These are phyloP conservation scores for Siniperca undulata DNA, from an alignment of 2,797 vertebrate species.

Conservation along the genomic window DNA sequence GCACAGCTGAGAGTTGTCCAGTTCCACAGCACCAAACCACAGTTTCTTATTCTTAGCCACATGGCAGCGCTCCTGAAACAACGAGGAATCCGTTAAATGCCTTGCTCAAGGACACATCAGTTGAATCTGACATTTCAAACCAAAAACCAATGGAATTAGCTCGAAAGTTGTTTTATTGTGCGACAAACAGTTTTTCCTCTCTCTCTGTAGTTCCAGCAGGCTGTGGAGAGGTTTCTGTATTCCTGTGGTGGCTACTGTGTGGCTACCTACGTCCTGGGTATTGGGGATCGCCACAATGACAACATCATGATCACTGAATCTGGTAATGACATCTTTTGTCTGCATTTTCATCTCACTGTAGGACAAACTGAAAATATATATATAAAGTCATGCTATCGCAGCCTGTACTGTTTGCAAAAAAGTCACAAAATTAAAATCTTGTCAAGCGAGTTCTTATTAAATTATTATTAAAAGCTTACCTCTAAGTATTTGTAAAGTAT, in stretches of 20 bases:
- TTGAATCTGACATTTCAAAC: not conserved
- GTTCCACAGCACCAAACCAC: not conserved
- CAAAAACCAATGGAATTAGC: not conserved
- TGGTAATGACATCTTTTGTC: constrained; percentile 81
- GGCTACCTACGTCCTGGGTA: constrained; percentile 97
- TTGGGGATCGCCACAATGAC: constrained; percentile 98
- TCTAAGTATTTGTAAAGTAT: no score
- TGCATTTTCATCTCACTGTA: not conserved
- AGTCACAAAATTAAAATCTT: not conserved
- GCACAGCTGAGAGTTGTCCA: not conserved
- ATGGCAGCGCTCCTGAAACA: not conserved
- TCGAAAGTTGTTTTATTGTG: not conserved
- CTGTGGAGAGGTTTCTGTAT: constrained; percentile 95
- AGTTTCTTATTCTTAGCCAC: not conserved
- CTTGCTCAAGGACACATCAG: not conserved
- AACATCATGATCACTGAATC: constrained; percentile 99
- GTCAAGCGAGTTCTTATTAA: not conserved
- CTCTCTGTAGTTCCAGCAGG: constrained; percentile 91
- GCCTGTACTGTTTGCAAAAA: not conserved
- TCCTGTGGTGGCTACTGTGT: constrained; percentile 99
- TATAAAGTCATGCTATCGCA: not conserved
- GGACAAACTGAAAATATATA: not conserved
- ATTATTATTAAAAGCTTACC: not conserved
- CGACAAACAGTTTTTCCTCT: not conserved
- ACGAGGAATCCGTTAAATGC: not conserved